Percentiles rank a stretch among this genome's conserved stretches.
phyloP scores from a whole-genome alignment of 1,140 invertebrate genomes.

The Myzus persicae region DNA sequence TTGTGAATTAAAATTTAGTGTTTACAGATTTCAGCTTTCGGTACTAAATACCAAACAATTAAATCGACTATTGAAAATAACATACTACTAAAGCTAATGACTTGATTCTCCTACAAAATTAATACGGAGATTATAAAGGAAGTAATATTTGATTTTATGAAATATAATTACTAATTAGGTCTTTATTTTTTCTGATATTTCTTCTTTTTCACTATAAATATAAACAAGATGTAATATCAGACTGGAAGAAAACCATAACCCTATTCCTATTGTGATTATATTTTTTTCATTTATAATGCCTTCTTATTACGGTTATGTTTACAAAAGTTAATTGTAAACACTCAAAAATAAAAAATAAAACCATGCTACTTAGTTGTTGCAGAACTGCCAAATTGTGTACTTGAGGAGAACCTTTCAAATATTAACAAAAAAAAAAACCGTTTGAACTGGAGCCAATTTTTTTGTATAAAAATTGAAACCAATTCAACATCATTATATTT shows the following conservation, averaged over 20 bases:
- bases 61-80: not conserved
- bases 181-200: not conserved
- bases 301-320: not conserved
- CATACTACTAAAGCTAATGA: not conserved
- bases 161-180: not conserved
- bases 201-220: not conserved
- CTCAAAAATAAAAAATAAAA: conserved; percentile 28
- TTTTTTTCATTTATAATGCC: not conserved
- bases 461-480: conserved; percentile 41
- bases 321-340: conserved; percentile 42
- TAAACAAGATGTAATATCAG: not conserved
- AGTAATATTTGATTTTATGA: not conserved
- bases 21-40: not conserved
- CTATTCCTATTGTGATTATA: not conserved
- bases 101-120: not conserved
- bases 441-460: conserved; percentile 53
- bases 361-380: conserved; percentile 39
- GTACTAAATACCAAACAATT: not conserved
- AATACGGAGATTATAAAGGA: too few species aligned
- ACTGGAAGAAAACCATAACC: not conserved
- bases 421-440: conserved; percentile 14
- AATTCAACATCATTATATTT: conserved; percentile 54
- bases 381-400: conserved; percentile 53
- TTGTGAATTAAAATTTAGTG: not conserved
- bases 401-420: conserved; percentile 46